phyloP scores from a whole-genome alignment of 2,888 invertebrate species.

The Molorchus minor region DNA sequence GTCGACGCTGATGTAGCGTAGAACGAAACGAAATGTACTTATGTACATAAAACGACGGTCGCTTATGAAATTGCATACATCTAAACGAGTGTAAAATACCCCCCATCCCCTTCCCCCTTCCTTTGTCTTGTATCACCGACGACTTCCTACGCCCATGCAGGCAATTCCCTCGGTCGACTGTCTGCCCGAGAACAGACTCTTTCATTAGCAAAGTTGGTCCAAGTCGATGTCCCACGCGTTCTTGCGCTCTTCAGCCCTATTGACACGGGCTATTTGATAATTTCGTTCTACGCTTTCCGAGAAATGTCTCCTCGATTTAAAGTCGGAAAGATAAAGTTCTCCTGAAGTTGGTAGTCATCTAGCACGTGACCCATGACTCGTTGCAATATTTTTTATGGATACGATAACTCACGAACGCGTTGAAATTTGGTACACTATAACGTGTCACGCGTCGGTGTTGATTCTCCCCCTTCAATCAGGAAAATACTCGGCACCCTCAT shows the following conservation, averaged over 20 bases:
- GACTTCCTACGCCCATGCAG: conserved; percentile 10
- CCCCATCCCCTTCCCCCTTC: background rate
- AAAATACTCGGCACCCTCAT: no score
- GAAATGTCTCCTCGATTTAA: conserved; percentile 9
- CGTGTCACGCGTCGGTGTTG: no score
- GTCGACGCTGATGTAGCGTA: background rate
- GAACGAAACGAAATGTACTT: background rate
- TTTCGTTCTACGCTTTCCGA: background rate
- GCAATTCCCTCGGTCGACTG: background rate
- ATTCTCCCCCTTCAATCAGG: no score
- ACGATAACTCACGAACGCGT: no score
- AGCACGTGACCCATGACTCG: no score
- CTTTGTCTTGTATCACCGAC: no score
- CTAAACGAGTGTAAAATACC: background rate
- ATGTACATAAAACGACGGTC: background rate
- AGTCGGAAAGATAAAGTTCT: conserved; percentile 26
- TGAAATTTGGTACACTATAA: no score
- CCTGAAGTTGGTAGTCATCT: no score
- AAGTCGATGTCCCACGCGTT: background rate
- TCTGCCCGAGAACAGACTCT: background rate
- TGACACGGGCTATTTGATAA: conserved; percentile 24
- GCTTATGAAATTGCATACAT: background rate
- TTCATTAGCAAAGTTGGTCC: conserved; percentile 6
- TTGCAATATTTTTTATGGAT: no score
- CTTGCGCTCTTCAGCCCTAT: conserved; percentile 20